These are phyloP conservation scores for Sebastes variabilis DNA, from an alignment of 2,797 vertebrate genomes.

Conservation along the genomic window DNA sequence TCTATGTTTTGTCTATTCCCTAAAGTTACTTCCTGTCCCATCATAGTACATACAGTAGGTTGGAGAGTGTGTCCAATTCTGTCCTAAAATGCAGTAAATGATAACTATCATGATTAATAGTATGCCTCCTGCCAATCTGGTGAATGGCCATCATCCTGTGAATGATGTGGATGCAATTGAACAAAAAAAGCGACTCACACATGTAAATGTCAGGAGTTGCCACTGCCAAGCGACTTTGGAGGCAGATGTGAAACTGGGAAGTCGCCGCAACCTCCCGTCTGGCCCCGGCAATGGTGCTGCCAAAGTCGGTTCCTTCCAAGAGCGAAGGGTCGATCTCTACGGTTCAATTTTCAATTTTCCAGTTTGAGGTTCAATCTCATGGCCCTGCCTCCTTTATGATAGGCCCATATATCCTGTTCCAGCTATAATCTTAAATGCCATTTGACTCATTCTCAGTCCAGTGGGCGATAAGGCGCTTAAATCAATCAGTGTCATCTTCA, in stretches of 20 bases:
- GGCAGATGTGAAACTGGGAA: slow-evolving; percentile 41
- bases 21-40: background rate
- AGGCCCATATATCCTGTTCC: slow-evolving; percentile 71
- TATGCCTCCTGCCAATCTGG: slow-evolving; percentile 6
- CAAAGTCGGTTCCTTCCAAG: slow-evolving; percentile 22
- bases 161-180: slow-evolving; percentile 17
- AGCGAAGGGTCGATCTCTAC: slow-evolving; percentile 66
- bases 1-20: slow-evolving; percentile 13
- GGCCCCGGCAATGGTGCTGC: background rate
- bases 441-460: slow-evolving; percentile 71
- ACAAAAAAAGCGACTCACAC: slow-evolving; percentile 33
- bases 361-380: slow-evolving; percentile 70
- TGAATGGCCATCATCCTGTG: slow-evolving; percentile 28
- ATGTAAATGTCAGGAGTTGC: slow-evolving; percentile 56
- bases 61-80: background rate
- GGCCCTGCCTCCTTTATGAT: slow-evolving; percentile 58
- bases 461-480: slow-evolving; percentile 36
- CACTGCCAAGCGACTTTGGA: slow-evolving; percentile 49
- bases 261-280: slow-evolving; percentile 36
- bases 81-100: background rate
- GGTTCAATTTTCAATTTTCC: slow-evolving; percentile 81
- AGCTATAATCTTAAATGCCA: slow-evolving; percentile 72
- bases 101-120: background rate
- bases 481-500: slow-evolving; percentile 60
- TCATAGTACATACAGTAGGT: background rate